These are phyloP conservation scores for Aldrovandia affinis DNA, from an alignment of 2,797 vertebrate genomes.

Conservation along the genomic window DNA sequence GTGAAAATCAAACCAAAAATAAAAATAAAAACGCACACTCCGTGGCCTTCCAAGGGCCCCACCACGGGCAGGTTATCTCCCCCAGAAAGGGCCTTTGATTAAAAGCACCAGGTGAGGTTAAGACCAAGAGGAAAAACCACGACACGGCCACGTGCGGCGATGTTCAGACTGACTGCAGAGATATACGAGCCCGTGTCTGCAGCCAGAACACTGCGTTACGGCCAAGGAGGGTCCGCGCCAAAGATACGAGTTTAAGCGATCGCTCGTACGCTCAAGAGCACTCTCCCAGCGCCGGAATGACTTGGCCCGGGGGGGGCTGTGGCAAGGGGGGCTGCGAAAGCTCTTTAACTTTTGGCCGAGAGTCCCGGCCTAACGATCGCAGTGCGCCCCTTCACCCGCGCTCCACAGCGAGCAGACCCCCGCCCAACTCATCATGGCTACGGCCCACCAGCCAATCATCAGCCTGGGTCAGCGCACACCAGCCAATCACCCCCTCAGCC, in stretches of 20 bases:
- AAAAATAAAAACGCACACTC: background rate
- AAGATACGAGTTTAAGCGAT: background rate
- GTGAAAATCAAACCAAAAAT: too few relatives aligned
- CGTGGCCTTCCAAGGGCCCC: too few relatives aligned
- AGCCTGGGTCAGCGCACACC: too few relatives aligned
- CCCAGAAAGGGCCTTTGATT: slow-evolving; percentile 47
- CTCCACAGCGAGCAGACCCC: background rate
- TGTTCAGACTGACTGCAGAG: background rate
- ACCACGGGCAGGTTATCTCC: too few relatives aligned
- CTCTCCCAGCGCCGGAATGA: background rate
- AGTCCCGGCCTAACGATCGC: too few relatives aligned
- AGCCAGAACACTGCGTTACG: background rate
- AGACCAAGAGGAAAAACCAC: slow-evolving; percentile 76
- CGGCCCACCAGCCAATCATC: too few relatives aligned
- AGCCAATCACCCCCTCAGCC: too few relatives aligned
- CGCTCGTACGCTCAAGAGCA: too few relatives aligned
- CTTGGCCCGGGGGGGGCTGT: background rate
- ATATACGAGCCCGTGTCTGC: background rate
- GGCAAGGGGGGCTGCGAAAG: background rate
- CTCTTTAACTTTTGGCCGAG: background rate
- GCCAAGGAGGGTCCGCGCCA: background rate
- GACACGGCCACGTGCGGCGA: slow-evolving; percentile 43
- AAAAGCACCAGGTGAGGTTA: slow-evolving; percentile 72
- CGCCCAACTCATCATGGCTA: too few relatives aligned
- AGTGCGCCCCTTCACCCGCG: too few relatives aligned